A percentile compares a stretch with the other conserved stretches of the same genome.
Conservation (phyloP, 37 sponge, comb jelly and placozoan genomes). For the Petrosia ficiformis region DNA sequence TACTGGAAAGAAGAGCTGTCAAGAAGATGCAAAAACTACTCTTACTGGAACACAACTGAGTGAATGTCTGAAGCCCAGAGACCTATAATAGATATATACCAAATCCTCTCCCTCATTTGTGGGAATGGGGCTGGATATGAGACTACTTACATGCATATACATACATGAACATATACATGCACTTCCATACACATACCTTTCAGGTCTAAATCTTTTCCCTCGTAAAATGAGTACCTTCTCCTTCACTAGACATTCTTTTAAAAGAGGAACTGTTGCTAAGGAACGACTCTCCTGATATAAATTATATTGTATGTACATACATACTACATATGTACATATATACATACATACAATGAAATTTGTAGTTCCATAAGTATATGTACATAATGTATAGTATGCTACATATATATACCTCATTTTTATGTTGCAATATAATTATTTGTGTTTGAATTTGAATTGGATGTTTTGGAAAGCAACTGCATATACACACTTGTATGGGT, state of each 20-base stretch:
- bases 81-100: too few species aligned
- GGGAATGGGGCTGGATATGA: too few species aligned
- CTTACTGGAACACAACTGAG: too few species aligned
- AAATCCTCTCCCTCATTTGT: too few species aligned
- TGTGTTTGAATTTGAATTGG: slow-evolving; percentile 41
- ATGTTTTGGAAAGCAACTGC: slow-evolving; percentile 61
- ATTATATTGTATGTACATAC: slow-evolving; percentile 1
- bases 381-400: background rate
- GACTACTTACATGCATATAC: too few species aligned
- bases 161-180: too few species aligned
- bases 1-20: too few species aligned
- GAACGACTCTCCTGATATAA: background rate
- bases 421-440: slow-evolving; percentile 78
- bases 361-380: background rate
- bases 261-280: slow-evolving; percentile 77
- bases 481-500: slow-evolving; percentile 71
- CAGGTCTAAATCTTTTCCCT: slow-evolving; percentile 53
- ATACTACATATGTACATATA: too few species aligned
- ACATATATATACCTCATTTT: slow-evolving; percentile 58
- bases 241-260: slow-evolving; percentile 40
- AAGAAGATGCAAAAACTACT: too few species aligned
- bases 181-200: slow-evolving; percentile 37
- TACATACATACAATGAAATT: background rate
- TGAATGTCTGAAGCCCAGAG: too few species aligned
- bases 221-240: slow-evolving; percentile 43